Conservation (phyloP, 1,140 invertebrate genomes). For the Drosophila melanogaster region Release_6_plus_ISO1_MT NT_037436.4:8333001-8333500, state of each 20-base stretch:
- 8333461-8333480: conserved; percentile 2
- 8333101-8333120: conserved; percentile 22
- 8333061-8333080: conserved; percentile 1
- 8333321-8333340: conserved; percentile 66
- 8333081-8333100: conserved; percentile 41
- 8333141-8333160: not conserved
- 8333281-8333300: conserved; percentile 51
- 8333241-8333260: conserved; percentile 18
- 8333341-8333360: conserved; percentile 56
- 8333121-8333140: conserved; percentile 11
- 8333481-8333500: conserved; percentile 23
- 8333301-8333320: conserved; percentile 76
- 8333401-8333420: conserved; percentile 61
- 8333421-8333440: conserved; percentile 79
- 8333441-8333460: conserved; percentile 53
- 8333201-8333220: conserved; percentile 18
- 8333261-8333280: conserved; percentile 22
- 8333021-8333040: conserved; percentile 16
- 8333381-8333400: conserved; percentile 49
- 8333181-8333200: conserved; percentile 62
- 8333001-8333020: not conserved
- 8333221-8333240: conserved; percentile 33
- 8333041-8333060: conserved; percentile 7
- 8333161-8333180: conserved; percentile 39
- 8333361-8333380: conserved; percentile 61